Percentiles rank a stretch among this genome's conserved stretches.
phyloP scores from a whole-genome alignment of 1,140 invertebrate genomes.

The Lordiphosa stackelbergi region DNA sequence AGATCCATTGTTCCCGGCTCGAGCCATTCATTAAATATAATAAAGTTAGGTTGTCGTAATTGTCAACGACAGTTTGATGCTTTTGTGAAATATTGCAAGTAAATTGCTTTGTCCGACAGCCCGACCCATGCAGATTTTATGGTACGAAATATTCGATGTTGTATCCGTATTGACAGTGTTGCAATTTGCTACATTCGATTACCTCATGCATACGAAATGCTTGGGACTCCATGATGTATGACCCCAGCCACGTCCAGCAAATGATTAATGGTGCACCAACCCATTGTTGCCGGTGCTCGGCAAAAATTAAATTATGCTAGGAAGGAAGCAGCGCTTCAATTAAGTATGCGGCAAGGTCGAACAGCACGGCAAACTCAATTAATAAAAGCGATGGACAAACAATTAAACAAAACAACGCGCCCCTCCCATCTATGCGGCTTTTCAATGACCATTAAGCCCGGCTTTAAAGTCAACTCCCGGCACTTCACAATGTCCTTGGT shows the following conservation, averaged over 20 bases:
- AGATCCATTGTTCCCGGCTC: conserved; percentile 29
- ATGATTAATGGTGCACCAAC: conserved; percentile 44
- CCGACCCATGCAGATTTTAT: conserved; percentile 53
- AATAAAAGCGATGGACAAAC: conserved; percentile 65
- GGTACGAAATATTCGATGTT: conserved; percentile 53
- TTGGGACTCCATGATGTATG: conserved; percentile 49
- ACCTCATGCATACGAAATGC: conserved; percentile 64
- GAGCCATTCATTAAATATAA: conserved; percentile 72
- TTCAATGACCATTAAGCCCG: conserved; percentile 40
- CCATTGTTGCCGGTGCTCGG: conserved; percentile 30
- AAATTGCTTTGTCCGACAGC: conserved; percentile 55
- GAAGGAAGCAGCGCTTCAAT: conserved; percentile 19
- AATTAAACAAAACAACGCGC: conserved; percentile 34
- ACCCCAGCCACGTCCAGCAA: conserved; percentile 6
- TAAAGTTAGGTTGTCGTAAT: conserved; percentile 67
- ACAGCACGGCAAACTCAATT: conserved; percentile 69
- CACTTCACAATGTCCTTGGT: conserved; percentile 46
- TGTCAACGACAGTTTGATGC: conserved; percentile 74
- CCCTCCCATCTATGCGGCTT: conserved; percentile 10
- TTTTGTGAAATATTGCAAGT: conserved; percentile 69
- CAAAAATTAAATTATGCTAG: conserved; percentile 12
- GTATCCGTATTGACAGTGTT: conserved; percentile 61
- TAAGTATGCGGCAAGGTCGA: conserved; percentile 63
- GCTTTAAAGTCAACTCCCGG: conserved; percentile 50
- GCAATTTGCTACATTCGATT: conserved; percentile 67